Evolutionary conservation across 2,797 vertebrate genomes (phyloP).

Genomic region (Scolopax rusticola): DNA sequence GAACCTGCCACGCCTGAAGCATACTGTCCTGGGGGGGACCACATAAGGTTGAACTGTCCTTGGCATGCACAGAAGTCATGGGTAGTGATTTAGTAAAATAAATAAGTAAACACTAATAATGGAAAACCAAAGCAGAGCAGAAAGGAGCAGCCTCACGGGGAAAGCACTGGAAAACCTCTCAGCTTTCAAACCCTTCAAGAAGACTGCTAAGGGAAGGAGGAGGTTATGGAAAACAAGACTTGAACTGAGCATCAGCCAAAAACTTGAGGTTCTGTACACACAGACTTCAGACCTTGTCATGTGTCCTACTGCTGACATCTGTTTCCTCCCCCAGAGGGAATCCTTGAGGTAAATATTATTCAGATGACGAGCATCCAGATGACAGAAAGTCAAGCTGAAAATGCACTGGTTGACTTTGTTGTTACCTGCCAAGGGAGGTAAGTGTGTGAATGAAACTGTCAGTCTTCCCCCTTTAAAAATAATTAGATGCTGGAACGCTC

Average conservation of each 20-base stretch:
- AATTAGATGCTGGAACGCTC: background rate
- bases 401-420: constrained; percentile 86
- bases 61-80: background rate
- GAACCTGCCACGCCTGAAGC: background rate
- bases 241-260: constrained; percentile 21
- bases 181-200: constrained; percentile 12
- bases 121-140: background rate
- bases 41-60: background rate
- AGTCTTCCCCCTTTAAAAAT: background rate
- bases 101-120: background rate
- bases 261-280: background rate
- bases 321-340: constrained; percentile 82
- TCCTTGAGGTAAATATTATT: constrained; percentile 78
- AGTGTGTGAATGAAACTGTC: constrained; percentile 27
- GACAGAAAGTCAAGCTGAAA: constrained; percentile 75
- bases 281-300: constrained; percentile 5
- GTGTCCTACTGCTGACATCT: constrained; percentile 4
- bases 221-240: constrained; percentile 18
- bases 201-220: background rate
- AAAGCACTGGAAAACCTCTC: background rate
- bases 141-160: background rate
- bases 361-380: constrained; percentile 81
- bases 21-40: background rate
- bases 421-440: constrained; percentile 92
- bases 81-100: background rate